Evolutionary conservation across 2,888 invertebrate species (phyloP).

Genomic region (Conus canariensis): DNA sequence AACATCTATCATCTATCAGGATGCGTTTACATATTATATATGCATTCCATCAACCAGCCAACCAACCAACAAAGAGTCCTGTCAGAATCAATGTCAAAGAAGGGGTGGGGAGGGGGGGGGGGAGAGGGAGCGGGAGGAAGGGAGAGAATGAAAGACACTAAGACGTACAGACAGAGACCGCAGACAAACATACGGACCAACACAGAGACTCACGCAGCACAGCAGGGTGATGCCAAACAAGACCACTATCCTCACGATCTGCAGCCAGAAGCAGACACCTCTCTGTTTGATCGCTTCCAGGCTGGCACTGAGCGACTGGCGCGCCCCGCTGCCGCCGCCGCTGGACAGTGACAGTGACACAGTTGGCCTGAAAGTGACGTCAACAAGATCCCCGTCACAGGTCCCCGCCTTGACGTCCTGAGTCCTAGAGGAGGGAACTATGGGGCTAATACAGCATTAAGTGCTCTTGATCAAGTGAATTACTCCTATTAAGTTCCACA

Average conservation of each 20-base stretch:
- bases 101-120: neutral
- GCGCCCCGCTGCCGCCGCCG: too few species aligned
- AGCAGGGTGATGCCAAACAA: conserved; percentile 19
- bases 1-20: too few species aligned
- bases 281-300: neutral
- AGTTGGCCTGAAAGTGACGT: neutral
- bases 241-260: neutral
- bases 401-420: too few species aligned
- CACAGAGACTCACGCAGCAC: conserved; percentile 18
- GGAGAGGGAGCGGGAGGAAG: neutral
- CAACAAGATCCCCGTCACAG: neutral
- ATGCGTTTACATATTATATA: too few species aligned
- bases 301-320: neutral
- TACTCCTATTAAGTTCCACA: too few species aligned
- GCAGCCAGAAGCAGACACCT: conserved; percentile 6
- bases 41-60: too few species aligned
- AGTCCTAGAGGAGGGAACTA: too few species aligned
- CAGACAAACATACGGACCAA: neutral
- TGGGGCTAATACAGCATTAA: too few species aligned
- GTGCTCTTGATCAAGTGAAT: too few species aligned
- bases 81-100: neutral
- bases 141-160: neutral
- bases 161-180: neutral
- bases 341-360: neutral
- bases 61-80: too few species aligned